phyloP scores from a whole-genome alignment of 2,888 invertebrate genomes.

The Mechanitis messenoides region DNA sequence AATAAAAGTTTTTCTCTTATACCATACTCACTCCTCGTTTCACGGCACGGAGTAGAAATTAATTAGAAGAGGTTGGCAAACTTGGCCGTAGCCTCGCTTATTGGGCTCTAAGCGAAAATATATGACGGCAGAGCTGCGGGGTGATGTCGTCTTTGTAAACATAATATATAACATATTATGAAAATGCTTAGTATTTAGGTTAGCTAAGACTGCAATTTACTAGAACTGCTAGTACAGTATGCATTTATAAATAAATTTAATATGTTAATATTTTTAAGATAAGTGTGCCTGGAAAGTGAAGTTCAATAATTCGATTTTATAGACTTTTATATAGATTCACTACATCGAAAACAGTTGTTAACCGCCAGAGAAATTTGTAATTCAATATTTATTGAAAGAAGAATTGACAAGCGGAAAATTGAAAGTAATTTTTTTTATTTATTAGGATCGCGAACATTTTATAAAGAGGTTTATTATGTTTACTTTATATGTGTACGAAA shows the following conservation, averaged over 20 bases:
- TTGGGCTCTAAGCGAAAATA: slow-evolving; percentile 69
- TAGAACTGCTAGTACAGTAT: slow-evolving; percentile 6
- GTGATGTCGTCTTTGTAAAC: slow-evolving; percentile 19
- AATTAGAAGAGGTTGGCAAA: slow-evolving; percentile 72
- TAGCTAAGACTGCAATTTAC: slow-evolving; percentile 6
- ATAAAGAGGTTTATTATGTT: too few species aligned
- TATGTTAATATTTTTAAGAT: neutral
- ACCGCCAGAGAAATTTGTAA: too few species aligned
- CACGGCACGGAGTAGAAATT: slow-evolving; percentile 69
- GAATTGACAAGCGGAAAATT: too few species aligned
- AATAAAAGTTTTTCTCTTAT: slow-evolving; percentile 18
- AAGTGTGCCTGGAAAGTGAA: neutral
- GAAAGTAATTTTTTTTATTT: too few species aligned
- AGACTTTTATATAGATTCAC: too few species aligned
- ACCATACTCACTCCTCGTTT: slow-evolving; percentile 46
- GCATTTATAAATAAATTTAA: neutral
- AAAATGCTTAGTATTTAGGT: slow-evolving; percentile 1
- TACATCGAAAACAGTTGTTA: too few species aligned
- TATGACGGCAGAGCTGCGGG: slow-evolving; percentile 51
- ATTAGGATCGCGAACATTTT: too few species aligned
- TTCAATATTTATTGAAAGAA: too few species aligned
- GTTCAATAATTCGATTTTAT: too few species aligned
- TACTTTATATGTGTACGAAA: too few species aligned
- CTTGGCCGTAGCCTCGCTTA: slow-evolving; percentile 61
- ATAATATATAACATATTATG: slow-evolving; percentile 5